These are phyloP conservation scores for Sebastes miniatus DNA, from an alignment of 2,797 vertebrate species.

Conservation along the genomic window DNA sequence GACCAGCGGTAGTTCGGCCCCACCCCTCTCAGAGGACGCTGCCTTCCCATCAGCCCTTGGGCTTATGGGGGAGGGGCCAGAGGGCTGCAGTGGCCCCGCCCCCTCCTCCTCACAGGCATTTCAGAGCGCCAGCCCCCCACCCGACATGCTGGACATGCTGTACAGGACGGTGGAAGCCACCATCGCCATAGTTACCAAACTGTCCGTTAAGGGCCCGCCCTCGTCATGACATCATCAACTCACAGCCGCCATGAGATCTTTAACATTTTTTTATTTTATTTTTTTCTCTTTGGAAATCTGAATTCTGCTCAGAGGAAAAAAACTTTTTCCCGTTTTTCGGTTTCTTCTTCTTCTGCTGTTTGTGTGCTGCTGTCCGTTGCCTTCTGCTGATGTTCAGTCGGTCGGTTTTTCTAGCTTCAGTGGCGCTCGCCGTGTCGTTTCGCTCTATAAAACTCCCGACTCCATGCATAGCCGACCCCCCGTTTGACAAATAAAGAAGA, in stretches of 20 bases:
- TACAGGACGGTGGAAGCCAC: constrained; percentile 96
- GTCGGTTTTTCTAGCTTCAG: constrained; percentile 42
- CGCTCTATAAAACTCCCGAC: constrained; percentile 40
- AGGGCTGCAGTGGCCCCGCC: constrained; percentile 79
- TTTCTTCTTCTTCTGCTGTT: constrained; percentile 44
- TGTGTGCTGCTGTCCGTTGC: constrained; percentile 59
- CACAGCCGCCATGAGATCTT: constrained; percentile 46
- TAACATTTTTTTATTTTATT: not conserved
- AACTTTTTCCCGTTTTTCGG: not conserved
- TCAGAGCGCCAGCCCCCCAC: constrained; percentile 82
- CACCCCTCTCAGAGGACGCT: constrained; percentile 78
- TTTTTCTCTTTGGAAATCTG: constrained; percentile 24
- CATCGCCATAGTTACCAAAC: constrained; percentile 94
- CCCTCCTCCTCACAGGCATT: constrained; percentile 81
- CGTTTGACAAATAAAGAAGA: constrained; percentile 37
- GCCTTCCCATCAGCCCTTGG: constrained; percentile 75
- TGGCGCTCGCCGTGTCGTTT: constrained; percentile 31
- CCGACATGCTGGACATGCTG: constrained; percentile 96
- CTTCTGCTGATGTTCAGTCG: constrained; percentile 71
- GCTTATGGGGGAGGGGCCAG: constrained; percentile 84
- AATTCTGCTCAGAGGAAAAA: constrained; percentile 30
- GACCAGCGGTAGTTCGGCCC: constrained; percentile 54
- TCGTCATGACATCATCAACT: constrained; percentile 90
- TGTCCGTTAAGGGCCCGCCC: constrained; percentile 89
- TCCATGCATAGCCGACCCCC: constrained; percentile 69